phyloP scores from a whole-genome alignment of 2,888 invertebrate species.

The Tuta absoluta region DNA sequence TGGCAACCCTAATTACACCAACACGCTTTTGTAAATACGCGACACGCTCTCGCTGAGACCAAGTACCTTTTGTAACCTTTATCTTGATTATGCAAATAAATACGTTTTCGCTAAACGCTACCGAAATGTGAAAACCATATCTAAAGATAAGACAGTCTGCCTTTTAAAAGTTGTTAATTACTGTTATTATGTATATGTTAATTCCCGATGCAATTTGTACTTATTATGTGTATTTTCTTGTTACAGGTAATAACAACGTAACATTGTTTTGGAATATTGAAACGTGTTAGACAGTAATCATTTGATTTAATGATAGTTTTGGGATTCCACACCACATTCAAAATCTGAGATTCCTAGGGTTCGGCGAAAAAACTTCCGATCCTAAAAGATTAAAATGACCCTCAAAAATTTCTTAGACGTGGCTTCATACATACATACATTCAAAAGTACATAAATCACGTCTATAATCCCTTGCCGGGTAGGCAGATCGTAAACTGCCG shows the following conservation, averaged over 20 bases:
- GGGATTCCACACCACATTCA: too few species aligned
- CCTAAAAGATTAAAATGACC: too few species aligned
- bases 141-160: slow-evolving; percentile 2
- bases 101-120: slow-evolving; percentile 5
- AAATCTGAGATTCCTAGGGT: too few species aligned
- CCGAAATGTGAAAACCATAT: slow-evolving; percentile 1
- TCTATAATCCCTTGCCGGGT: too few species aligned
- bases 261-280: not conserved
- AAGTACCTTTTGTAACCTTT: slow-evolving; percentile 38
- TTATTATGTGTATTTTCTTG: slow-evolving; percentile 17
- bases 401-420: too few species aligned
- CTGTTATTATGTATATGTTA: not conserved
- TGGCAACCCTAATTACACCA: slow-evolving; percentile 26
- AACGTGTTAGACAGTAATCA: not conserved
- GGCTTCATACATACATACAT: too few species aligned
- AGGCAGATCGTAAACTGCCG: too few species aligned
- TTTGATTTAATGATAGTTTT: too few species aligned
- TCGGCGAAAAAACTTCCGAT: too few species aligned
- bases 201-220: not conserved
- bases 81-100: slow-evolving; percentile 21
- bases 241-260: slow-evolving; percentile 25
- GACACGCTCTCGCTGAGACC: slow-evolving; percentile 36
- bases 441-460: too few species aligned
- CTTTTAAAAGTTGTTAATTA: not conserved
- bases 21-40: slow-evolving; percentile 41